Percentiles rank a stretch among this genome's conserved stretches.
Conservation (phyloP, 2,797 vertebrate species). For the Rhinophrynus dorsalis region DNA sequence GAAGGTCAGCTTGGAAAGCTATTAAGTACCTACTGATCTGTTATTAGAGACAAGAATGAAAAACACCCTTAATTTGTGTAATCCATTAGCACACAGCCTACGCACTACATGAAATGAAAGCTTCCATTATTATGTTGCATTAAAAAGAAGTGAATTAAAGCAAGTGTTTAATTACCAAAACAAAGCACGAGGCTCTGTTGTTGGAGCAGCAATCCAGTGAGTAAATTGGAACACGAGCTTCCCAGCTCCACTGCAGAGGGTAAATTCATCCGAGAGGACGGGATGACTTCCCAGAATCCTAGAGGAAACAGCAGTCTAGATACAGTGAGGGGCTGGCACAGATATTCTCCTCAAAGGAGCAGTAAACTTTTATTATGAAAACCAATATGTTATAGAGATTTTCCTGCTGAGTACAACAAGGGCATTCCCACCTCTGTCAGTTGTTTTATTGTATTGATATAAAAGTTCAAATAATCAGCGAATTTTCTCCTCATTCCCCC, state of each 20-base stretch:
- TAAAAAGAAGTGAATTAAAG: slow-evolving; percentile 8
- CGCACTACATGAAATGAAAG: background rate
- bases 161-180: slow-evolving; percentile 13
- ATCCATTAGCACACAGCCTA: background rate
- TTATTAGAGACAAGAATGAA: background rate
- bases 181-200: background rate
- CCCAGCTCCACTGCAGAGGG: background rate
- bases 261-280: background rate
- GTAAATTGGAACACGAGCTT: background rate
- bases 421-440: too few relatives aligned
- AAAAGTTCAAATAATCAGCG: too few relatives aligned
- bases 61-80: background rate
- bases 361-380: too few relatives aligned
- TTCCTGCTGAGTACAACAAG: too few relatives aligned
- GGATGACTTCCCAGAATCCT: background rate
- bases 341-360: too few relatives aligned
- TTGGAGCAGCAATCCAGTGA: background rate
- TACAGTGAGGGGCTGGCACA: too few relatives aligned
- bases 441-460: too few relatives aligned
- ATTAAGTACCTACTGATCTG: background rate
- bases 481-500: too few relatives aligned
- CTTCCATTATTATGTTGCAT: too few relatives aligned
- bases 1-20: slow-evolving; percentile 8
- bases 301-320: background rate
- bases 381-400: too few relatives aligned